Evolutionary conservation across 2,113 vertebrate species (phyloP), one percentile per base, ranked within the genome.

Genomic region (Martes martes): DNA sequence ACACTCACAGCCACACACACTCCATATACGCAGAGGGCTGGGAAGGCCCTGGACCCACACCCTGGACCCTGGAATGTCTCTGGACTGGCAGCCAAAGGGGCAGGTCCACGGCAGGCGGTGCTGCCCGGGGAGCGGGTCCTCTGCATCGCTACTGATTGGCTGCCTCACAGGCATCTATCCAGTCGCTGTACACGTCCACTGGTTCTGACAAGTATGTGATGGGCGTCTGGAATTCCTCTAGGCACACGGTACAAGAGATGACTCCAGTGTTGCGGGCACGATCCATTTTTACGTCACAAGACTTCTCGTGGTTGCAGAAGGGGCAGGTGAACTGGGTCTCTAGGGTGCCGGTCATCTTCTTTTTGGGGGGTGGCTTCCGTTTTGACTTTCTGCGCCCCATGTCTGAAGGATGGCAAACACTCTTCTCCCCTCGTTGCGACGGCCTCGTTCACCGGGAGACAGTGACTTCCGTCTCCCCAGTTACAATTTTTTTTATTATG

Each of bases 241-340:
- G 98, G 96, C 99, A 99, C 89, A 99, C 99, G 0, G 99, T 99
- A 98, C 99, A 99, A 1, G 99, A 99, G 98, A 99, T 99, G 21
- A 99, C 99, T 13, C 99, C 99, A 0, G 99, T 99, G 97, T 99
- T 99, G 2, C 99, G 99, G 33, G 99, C 99, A 2, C 99, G 98
- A 96, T 99, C 99, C 99, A 99, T 99, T 98, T 99, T 99, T 85
- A 99, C 99, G 0, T 99, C 99, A 61, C 99, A 99, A 33, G 99
- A 99, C 85, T 99, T 99, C 98, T 99, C 99, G 23, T 99, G 99
- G 98, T 99, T 99, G 95, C 99, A 99, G 98, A 99, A 99, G 0
- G 99, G 99, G 88, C 99, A 99, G 3, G 99, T 99, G 95, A 99
- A 99, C 98, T 99, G 99, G 24, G 99, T 99, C 98, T 99, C 99